phyloP scores from a whole-genome alignment of 2,888 invertebrate genomes.

The Polia nebulosa region DNA sequence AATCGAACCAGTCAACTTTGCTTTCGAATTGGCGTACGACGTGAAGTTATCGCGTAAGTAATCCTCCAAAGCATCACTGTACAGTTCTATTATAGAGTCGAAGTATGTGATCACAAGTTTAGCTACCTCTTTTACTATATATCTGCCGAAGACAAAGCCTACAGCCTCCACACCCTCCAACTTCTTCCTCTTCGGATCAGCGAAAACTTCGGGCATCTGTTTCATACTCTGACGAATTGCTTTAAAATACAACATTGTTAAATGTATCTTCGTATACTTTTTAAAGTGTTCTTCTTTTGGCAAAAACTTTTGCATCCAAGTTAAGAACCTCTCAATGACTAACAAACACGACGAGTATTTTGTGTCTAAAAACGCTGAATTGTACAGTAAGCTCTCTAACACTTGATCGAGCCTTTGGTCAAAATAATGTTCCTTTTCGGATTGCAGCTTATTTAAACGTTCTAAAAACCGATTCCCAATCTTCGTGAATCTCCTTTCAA shows the following conservation, averaged over 20 bases:
- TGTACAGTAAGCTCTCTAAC: constrained; percentile 70
- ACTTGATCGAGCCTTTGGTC: constrained; percentile 50
- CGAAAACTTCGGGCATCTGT: constrained; percentile 71
- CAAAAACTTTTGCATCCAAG: constrained; percentile 71
- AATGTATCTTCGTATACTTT: constrained; percentile 71
- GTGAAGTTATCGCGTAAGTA: constrained; percentile 63
- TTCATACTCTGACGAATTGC: constrained; percentile 72
- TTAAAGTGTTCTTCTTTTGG: constrained; percentile 74
- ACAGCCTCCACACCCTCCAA: constrained; percentile 72
- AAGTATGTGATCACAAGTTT: constrained; percentile 72
- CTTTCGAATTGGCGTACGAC: constrained; percentile 6
- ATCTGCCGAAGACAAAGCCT: constrained; percentile 74
- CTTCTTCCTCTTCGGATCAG: constrained; percentile 58
- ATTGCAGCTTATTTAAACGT: constrained; percentile 57
- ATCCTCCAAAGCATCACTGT: constrained; percentile 60
- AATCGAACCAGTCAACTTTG: constrained; percentile 29
- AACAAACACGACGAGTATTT: constrained; percentile 72
- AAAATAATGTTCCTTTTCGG: constrained; percentile 14
- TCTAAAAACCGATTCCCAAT: constrained; percentile 72
- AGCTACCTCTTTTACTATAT: constrained; percentile 71
- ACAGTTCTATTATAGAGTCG: constrained; percentile 74
- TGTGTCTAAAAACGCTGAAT: constrained; percentile 71
- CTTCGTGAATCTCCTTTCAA: constrained; percentile 65
- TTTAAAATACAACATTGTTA: constrained; percentile 78
- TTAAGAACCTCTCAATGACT: constrained; percentile 72